Evolutionary conservation across 2,797 vertebrate genomes (phyloP).

Genomic region (Sebastes variabilis): DNA sequence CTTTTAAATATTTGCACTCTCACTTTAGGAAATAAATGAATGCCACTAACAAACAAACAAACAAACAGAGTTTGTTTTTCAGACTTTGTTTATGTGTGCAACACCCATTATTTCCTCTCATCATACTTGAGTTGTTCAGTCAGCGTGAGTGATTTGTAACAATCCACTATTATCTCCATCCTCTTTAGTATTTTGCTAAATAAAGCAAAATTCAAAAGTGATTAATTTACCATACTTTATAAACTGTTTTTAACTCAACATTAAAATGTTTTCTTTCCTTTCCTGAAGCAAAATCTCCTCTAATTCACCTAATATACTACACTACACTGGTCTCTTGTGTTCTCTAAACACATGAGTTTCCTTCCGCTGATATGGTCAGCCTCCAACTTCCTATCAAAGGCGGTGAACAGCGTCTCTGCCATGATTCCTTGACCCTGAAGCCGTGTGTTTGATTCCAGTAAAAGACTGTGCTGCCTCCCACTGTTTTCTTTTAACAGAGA

Average conservation of each 20-base stretch:
- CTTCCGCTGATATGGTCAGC: not conserved
- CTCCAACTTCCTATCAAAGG: slow-evolving; percentile 19
- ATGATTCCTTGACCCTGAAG: slow-evolving; percentile 16
- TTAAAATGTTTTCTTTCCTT: not conserved
- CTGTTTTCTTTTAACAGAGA: slow-evolving; percentile 25
- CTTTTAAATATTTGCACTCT: slow-evolving; percentile 34
- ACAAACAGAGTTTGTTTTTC: not conserved
- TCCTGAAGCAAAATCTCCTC: not conserved
- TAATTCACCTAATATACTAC: not conserved
- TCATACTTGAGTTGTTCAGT: slow-evolving; percentile 32
- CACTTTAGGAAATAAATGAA: slow-evolving; percentile 33
- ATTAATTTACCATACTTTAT: not conserved
- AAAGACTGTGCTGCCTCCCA: slow-evolving; percentile 12
- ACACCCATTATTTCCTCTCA: slow-evolving; percentile 17
- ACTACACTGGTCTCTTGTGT: not conserved
- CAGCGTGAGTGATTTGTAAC: slow-evolving; percentile 29
- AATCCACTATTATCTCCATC: slow-evolving; percentile 16
- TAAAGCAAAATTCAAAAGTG: not conserved
- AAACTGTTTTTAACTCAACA: slow-evolving; percentile 12
- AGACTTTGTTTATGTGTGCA: slow-evolving; percentile 2
- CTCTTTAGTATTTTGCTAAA: slow-evolving; percentile 9
- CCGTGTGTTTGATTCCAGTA: slow-evolving; percentile 14
- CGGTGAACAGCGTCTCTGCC: slow-evolving; percentile 6
- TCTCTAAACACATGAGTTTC: not conserved
- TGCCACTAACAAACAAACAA: slow-evolving; percentile 20